A percentile compares a stretch with the other conserved stretches of the same genome.
Conservation (phyloP, 1,140 invertebrate species). For the Popillia japonica region DNA sequence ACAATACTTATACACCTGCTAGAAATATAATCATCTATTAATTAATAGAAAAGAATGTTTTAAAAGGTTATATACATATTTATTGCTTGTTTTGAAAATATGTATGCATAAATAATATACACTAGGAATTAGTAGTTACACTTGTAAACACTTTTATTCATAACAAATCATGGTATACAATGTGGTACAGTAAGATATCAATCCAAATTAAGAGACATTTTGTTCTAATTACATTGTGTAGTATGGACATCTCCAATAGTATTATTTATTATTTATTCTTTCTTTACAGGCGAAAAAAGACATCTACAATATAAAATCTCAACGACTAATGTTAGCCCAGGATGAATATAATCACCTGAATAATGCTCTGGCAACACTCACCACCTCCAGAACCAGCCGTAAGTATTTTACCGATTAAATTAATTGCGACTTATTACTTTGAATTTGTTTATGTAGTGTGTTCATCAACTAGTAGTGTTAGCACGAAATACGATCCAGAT, state of each 20-base stretch:
- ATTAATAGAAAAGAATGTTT: not conserved
- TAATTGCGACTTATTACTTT: slow-evolving; percentile 8
- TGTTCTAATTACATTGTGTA: not conserved
- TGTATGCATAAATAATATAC: not conserved
- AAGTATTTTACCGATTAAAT: slow-evolving; percentile 62
- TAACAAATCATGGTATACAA: no score
- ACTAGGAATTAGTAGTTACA: not conserved
- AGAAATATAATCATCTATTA: not conserved
- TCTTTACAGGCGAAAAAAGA: slow-evolving; percentile 91
- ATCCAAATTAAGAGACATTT: not conserved
- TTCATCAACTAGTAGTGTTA: slow-evolving; percentile 87
- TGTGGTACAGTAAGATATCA: no score
- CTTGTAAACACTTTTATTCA: no score
- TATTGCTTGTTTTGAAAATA: not conserved
- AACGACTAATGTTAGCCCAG: slow-evolving; percentile 89
- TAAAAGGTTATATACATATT: not conserved
- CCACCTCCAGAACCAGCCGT: slow-evolving; percentile 85
- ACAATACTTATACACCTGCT: not conserved
- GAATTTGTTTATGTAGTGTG: slow-evolving; percentile 72
- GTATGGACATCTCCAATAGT: not conserved
- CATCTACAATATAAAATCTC: slow-evolving; percentile 95
- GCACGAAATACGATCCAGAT: slow-evolving; percentile 94
- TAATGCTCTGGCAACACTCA: slow-evolving; percentile 82
- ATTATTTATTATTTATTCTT: slow-evolving; percentile 46
- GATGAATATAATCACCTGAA: slow-evolving; percentile 96